Evolutionary conservation across 23 tunicate genomes (phyloP).

Genomic region (Oikopleura dioica): DNA sequence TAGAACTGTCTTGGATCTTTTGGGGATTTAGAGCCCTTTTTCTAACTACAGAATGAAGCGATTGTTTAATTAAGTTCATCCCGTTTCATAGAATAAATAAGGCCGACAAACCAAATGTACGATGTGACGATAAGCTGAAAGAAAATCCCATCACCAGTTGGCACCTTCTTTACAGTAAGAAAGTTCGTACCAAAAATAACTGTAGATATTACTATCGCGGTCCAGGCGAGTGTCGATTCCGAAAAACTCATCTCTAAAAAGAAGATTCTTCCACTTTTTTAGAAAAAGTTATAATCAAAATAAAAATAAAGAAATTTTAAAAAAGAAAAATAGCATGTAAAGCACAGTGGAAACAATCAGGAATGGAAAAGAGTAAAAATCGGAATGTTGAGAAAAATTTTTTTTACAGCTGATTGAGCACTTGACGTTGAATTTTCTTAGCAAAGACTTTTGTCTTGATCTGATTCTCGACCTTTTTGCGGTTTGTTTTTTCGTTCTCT

Average conservation of each 20-base stretch:
- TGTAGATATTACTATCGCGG: neutral
- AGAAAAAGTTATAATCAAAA: neutral
- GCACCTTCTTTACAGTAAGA: constrained; percentile 72
- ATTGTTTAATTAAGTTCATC: constrained; percentile 28
- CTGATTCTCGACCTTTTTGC: neutral
- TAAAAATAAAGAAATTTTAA: neutral
- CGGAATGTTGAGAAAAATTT: neutral
- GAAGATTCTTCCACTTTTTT: neutral
- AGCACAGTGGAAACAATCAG: too few species aligned
- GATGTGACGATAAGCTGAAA: constrained; percentile 71
- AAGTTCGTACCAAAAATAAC: constrained; percentile 73
- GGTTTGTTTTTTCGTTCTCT: neutral
- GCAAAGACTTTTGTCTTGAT: neutral
- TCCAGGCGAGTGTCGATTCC: neutral
- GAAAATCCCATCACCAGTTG: constrained; percentile 91
- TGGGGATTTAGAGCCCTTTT: too few species aligned
- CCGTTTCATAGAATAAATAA: constrained; percentile 25
- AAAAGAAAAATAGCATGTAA: too few species aligned
- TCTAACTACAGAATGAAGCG: too few species aligned
- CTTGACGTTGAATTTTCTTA: neutral
- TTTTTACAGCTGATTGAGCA: neutral
- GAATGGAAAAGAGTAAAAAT: neutral
- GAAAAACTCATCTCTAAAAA: neutral
- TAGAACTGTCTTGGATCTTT: too few species aligned
- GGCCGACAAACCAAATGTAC: constrained; percentile 64